Conservation (phyloP, 2,888 invertebrate species). For the Phengaris arion region DNA sequence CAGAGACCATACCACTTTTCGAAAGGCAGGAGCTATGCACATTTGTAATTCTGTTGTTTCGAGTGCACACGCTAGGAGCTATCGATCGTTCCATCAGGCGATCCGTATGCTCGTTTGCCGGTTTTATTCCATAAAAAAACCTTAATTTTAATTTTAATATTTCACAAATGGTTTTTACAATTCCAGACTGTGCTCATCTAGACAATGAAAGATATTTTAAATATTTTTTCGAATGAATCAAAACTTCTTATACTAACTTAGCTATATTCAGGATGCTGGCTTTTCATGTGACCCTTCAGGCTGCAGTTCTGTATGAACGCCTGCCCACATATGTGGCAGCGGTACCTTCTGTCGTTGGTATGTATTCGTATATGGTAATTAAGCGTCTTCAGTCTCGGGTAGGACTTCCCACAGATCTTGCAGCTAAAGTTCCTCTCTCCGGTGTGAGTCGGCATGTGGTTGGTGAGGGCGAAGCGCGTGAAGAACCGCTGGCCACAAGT, state of each 20-base stretch:
- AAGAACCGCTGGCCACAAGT: constrained; percentile 71
- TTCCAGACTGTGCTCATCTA: too few species aligned
- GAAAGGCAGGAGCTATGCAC: too few species aligned
- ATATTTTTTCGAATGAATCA: too few species aligned
- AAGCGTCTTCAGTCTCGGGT: constrained; percentile 64
- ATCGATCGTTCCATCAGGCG: too few species aligned
- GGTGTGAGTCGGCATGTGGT: constrained; percentile 72
- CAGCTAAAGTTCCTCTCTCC: constrained; percentile 69
- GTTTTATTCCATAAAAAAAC: too few species aligned
- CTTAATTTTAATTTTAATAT: too few species aligned
- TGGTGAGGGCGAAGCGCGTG: constrained; percentile 66
- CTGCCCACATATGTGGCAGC: constrained; percentile 64
- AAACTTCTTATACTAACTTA: constrained; percentile 38
- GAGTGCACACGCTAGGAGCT: too few species aligned
- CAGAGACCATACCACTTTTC: too few species aligned
- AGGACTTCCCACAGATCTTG: constrained; percentile 65
- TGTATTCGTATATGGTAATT: constrained; percentile 69
- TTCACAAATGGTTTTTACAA: too few species aligned
- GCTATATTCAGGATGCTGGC: constrained; percentile 67
- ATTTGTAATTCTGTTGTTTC: too few species aligned
- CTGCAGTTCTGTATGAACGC: constrained; percentile 73
- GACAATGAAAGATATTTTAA: too few species aligned
- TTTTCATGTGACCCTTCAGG: constrained; percentile 69
- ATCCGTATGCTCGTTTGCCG: too few species aligned
- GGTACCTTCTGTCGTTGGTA: constrained; percentile 60